Base-by-base conservation (phyloP, 2,888 invertebrate genomes). In the Nemapogon koenigi region DNA sequence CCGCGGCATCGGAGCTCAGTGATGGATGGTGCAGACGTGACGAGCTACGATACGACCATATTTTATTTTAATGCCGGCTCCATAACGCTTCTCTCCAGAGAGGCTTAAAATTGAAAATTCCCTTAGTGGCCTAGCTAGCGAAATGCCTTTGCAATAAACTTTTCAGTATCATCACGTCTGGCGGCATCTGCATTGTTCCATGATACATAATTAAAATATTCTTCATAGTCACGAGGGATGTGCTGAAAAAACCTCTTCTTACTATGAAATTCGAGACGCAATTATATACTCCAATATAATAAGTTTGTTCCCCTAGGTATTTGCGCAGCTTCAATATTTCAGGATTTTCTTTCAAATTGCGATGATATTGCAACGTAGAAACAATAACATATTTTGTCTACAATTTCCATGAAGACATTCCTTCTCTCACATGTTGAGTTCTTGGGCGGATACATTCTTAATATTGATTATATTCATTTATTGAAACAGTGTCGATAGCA, bases 61-160 rank as follows among this genome's bases (percentile, higher is more conserved):
- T 73, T 75, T 75, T 76, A 72, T 72, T 75, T 70, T 72, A 75
- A 71, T 67, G 62, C 69, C 57, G 52, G 49, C 53, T 55, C 53
- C 59, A 60, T 59, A 55, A 57, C 48, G 50, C 53, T 57, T 55
- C 56, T 53, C 40, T 25, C 37, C 17, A 47, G 55, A 53, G 65
- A 57, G 62, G 66, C 64, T 70, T 67, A 68, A 75, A 76, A 78
- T 78, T 76, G 76, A 78, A 78, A 76, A 76, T 75, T 75, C 75
- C 62, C 57, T 49, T 37, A 33, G 33, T 33, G n/a, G 33, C 33
- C n/a, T 33, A 11, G 19, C 33, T 33, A n/a, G 33, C 19, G 33
- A 33, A 19, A 33, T 33, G 33, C 33, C 33, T 33, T 33, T 33
- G 33, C 33, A 33, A 33, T 33, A 33, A 19, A 33, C 33, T 33